Evolutionary conservation across 2,797 vertebrate species (phyloP).

Genomic region (Adelosebastes latens): DNA sequence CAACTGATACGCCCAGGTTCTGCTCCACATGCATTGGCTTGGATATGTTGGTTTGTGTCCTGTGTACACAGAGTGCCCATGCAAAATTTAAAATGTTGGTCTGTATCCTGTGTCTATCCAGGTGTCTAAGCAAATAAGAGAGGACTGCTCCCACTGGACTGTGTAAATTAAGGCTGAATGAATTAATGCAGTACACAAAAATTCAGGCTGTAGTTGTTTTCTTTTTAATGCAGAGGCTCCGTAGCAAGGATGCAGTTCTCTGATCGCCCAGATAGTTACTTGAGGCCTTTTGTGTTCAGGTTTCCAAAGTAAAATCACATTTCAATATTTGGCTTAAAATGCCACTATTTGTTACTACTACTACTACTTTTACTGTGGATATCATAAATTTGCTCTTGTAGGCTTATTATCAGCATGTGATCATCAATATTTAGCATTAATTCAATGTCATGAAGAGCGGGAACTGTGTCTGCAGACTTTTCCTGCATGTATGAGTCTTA

Average conservation of each 20-base stretch:
- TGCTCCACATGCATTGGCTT: neutral
- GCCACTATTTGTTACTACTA: neutral
- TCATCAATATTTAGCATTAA: neutral
- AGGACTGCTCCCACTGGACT: neutral
- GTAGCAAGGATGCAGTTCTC: neutral
- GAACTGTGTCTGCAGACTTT: neutral
- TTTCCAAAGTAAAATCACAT: neutral
- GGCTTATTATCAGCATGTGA: neutral
- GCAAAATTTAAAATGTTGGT: neutral
- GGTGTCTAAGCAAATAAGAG: neutral
- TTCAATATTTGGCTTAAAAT: neutral
- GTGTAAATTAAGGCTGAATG: neutral
- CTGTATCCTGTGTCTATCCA: neutral
- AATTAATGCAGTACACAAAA: neutral
- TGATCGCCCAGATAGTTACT: neutral
- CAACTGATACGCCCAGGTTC: neutral
- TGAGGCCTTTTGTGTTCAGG: neutral
- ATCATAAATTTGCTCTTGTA: neutral
- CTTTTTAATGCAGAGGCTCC: neutral
- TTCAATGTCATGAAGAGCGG: neutral
- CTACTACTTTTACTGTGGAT: neutral
- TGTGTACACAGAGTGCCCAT: neutral
- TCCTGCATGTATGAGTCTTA: neutral
- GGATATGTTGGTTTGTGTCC: neutral
- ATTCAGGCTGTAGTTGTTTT: neutral